Base-by-base conservation (phyloP, 1,140 invertebrate species). In the Drosophila littoralis region DNA sequence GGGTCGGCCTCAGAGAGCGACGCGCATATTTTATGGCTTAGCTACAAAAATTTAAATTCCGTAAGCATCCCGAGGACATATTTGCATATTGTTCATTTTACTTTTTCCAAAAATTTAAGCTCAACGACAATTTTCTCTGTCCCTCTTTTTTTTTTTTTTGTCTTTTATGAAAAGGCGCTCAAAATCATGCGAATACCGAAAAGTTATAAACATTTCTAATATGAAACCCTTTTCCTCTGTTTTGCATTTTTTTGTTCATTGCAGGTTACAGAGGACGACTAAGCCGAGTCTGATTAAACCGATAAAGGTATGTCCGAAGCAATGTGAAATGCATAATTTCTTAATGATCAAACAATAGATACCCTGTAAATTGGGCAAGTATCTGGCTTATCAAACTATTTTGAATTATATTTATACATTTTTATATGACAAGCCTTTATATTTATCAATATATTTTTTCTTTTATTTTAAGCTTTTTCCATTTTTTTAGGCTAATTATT, bases 141-240 rank as follows among this genome's bases (percentile, higher is more conserved):
- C 61, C n/a, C n/a, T 67, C 68, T 60, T 51, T 38, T 22, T 48
- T 38, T 45, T 28, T 12, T 22, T 51, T 35, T 48, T 22, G 9
- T 35, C 28, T 40, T 54, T 54, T 59, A 54, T n/a, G 7, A 36
- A 43, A 10, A 45, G 48, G 54, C 6, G 48, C 64, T 52, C 51
- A 46, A 54, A 57, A 63, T 50, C 64, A 48, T 28, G 22, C 45
- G 35, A 54, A 55, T 36, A 66, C 61, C 42, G 61, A 81, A 81
- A 86, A 72, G 68, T 86, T 86, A 74, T 77, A 77, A 77, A 68
- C 79, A 79, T 79, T 82, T 88, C 76, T 86, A 88, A 88, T 79
- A 80, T 77, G 63, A 89, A 89, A 89, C 84, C 79, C 77, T 83
- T 84, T 86, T 66, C n/a, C 54, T 59, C 54, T 42, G 52, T 43